Evolutionary conservation across 2,888 invertebrate species (phyloP).

Genomic region (Artemia sinica): DNA sequence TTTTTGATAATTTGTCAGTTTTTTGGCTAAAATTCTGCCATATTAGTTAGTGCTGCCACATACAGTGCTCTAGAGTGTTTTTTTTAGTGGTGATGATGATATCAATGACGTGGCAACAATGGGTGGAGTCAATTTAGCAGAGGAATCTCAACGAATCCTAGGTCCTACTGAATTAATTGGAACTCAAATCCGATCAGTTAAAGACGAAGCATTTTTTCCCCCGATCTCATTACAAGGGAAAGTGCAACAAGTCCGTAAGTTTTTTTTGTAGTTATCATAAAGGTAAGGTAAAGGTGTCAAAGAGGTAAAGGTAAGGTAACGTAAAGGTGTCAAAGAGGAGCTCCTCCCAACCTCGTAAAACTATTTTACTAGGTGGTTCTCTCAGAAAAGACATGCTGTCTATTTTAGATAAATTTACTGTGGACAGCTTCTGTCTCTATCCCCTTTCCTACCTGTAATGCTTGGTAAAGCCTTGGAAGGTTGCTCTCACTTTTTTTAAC

Average conservation of each 20-base stretch:
- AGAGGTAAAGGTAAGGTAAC: background rate
- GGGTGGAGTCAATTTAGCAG: conserved; percentile 93
- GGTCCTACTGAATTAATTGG: conserved; percentile 76
- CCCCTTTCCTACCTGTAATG: too few species aligned
- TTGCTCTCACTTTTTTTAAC: too few species aligned
- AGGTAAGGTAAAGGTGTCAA: background rate
- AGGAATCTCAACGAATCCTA: conserved; percentile 84
- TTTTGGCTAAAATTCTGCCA: too few species aligned
- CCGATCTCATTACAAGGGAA: conserved; percentile 55
- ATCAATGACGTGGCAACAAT: conserved; percentile 97
- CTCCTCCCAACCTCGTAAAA: too few species aligned
- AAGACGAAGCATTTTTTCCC: conserved; percentile 74
- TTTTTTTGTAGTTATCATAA: conserved; percentile 6
- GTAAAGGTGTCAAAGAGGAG: background rate
- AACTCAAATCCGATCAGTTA: conserved; percentile 72
- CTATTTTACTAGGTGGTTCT: background rate
- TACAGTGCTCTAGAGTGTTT: too few species aligned
- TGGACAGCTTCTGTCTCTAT: background rate
- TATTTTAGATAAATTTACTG: conserved; percentile 10
- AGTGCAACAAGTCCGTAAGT: conserved; percentile 51
- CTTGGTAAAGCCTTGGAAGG: too few species aligned
- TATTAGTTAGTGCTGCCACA: too few species aligned
- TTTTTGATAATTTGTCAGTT: too few species aligned
- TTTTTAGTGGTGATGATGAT: conserved; percentile 67
- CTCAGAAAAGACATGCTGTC: background rate